phyloP scores from a whole-genome alignment of 2,113 vertebrate species.

The Bungarus multicinctus region DNA sequence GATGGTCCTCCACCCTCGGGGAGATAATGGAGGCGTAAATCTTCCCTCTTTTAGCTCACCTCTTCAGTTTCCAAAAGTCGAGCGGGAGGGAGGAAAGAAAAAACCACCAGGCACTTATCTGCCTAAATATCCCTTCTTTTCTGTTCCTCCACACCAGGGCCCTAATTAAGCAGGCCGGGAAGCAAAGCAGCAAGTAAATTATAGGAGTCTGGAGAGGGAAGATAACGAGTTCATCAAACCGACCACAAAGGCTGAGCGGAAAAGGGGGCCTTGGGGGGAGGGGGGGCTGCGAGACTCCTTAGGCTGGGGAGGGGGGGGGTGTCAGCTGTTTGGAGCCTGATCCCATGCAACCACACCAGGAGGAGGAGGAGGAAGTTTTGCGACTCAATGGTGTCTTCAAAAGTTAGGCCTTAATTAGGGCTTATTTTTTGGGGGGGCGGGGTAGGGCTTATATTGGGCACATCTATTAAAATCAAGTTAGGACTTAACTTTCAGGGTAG shows the following conservation, averaged over 20 bases:
- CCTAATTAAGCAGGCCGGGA: constrained; percentile 19
- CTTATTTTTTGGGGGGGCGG: no score
- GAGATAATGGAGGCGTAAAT: constrained; percentile 1
- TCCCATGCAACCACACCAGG: background rate
- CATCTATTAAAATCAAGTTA: no score
- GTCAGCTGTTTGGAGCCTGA: background rate
- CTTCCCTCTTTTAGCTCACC: constrained; percentile 11
- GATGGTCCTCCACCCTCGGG: background rate
- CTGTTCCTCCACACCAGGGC: background rate
- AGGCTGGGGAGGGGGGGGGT: no score
- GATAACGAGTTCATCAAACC: constrained; percentile 9
- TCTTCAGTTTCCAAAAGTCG: background rate
- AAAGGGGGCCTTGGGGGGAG: no score
- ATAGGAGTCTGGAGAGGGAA: constrained; percentile 9
- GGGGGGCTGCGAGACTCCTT: background rate
- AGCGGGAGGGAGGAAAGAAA: background rate
- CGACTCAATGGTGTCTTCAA: no score
- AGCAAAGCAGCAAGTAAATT: constrained; percentile 18
- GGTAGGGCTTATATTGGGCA: no score
- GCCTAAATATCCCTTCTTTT: background rate
- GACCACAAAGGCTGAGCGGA: background rate
- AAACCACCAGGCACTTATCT: constrained; percentile 9
- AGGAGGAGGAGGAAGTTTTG: no score
- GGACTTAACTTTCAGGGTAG: no score
- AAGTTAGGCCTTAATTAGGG: no score